phyloP scores from a whole-genome alignment of 2,797 vertebrate genomes.

The Chrosomus eos region DNA sequence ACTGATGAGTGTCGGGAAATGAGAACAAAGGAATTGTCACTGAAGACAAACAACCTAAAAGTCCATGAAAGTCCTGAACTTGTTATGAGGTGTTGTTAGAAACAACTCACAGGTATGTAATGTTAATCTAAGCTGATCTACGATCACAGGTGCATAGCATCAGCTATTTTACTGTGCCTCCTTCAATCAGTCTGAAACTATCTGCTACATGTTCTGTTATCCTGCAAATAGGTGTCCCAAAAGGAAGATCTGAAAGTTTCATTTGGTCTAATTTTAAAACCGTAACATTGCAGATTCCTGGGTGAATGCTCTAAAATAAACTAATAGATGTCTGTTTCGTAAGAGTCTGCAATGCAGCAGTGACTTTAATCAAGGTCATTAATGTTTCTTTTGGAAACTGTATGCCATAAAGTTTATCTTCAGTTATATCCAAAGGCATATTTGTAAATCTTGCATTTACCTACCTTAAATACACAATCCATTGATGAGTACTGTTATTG shows the following conservation, averaged over 20 bases:
- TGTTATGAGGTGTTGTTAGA: neutral
- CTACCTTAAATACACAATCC: neutral
- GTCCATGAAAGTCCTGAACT: neutral
- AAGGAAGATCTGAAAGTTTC: slow-evolving; percentile 6
- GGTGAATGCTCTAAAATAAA: neutral
- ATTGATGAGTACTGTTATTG: neutral
- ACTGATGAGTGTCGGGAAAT: too few species aligned
- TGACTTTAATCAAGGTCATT: neutral
- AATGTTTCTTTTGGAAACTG: neutral
- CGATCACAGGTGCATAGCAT: neutral
- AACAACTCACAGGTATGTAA: too few species aligned
- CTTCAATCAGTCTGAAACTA: neutral
- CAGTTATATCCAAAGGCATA: neutral
- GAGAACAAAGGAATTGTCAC: too few species aligned
- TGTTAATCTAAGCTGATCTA: neutral
- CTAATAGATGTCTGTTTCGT: neutral
- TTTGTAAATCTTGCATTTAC: neutral
- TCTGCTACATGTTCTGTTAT: neutral
- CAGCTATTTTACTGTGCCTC: neutral
- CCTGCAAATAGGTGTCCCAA: slow-evolving; percentile 2
- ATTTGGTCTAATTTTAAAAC: slow-evolving; percentile 25
- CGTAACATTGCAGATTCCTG: neutral
- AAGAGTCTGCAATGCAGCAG: neutral
- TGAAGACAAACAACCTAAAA: too few species aligned
- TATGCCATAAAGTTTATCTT: neutral